Evolutionary conservation across 2,113 vertebrate species (phyloP).

Genomic region (Prinia subflava): DNA sequence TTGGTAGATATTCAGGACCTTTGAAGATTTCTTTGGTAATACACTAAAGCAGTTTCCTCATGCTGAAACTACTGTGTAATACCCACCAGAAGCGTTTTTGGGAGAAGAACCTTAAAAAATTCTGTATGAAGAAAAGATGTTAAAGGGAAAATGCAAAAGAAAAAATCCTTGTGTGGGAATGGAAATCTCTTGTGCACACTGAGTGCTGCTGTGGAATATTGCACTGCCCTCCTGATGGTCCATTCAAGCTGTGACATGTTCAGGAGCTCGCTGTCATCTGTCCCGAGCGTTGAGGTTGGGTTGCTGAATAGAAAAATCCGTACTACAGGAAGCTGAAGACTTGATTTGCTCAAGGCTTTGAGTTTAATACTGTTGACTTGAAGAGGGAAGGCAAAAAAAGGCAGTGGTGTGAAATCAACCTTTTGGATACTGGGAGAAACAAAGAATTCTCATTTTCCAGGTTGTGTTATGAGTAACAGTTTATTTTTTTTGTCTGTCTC

Average conservation of each 20-base stretch:
- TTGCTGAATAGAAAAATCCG: slow-evolving; percentile 74
- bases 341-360: slow-evolving; percentile 74
- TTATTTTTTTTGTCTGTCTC: slow-evolving; percentile 46
- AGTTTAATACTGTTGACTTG: slow-evolving; percentile 77
- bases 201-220: slow-evolving; percentile 72
- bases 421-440: not conserved
- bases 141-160: not conserved
- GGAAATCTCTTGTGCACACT: slow-evolving; percentile 63
- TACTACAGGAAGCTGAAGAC: slow-evolving; percentile 71
- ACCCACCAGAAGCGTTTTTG: not conserved
- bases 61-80: not conserved
- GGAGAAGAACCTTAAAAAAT: not conserved
- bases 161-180: not conserved
- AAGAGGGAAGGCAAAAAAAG: not conserved
- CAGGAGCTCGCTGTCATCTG: slow-evolving; percentile 73
- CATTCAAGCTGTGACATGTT: slow-evolving; percentile 63
- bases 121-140: not conserved
- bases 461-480: not conserved
- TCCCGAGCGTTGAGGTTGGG: slow-evolving; percentile 73
- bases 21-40: not conserved
- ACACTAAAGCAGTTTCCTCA: not conserved
- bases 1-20: not conserved
- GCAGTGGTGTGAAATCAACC: not conserved
- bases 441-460: not conserved
- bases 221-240: slow-evolving; percentile 60